Evolutionary conservation across 2,888 invertebrate genomes (phyloP).

Genomic region (Cetonia aurata): DNA sequence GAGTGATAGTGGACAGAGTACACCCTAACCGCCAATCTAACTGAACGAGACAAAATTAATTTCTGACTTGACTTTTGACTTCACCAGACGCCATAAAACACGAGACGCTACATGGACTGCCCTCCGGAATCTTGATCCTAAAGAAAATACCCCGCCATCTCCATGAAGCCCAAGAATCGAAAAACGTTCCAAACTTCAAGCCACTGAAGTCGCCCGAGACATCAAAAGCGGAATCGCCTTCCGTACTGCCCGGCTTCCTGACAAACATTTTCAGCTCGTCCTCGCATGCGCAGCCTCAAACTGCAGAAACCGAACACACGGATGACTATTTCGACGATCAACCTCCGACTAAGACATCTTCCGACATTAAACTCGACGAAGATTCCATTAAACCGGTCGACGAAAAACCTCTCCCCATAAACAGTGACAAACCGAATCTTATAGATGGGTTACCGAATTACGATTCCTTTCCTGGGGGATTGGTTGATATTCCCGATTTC

Average conservation of each 20-base stretch:
- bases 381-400: slow-evolving; percentile 6
- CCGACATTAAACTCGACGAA: slow-evolving; percentile 2
- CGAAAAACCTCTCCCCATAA: background rate
- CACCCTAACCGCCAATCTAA: no score
- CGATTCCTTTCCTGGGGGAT: background rate
- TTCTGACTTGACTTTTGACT: slow-evolving; percentile 53
- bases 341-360: slow-evolving; percentile 10
- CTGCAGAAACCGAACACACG: background rate
- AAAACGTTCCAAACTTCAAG: slow-evolving; percentile 56
- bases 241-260: slow-evolving; percentile 26
- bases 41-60: background rate
- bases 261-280: slow-evolving; percentile 36
- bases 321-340: background rate
- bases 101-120: slow-evolving; percentile 54
- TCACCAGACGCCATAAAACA: slow-evolving; percentile 55
- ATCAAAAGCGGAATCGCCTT: background rate
- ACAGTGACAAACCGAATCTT: background rate
- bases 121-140: slow-evolving; percentile 62
- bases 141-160: slow-evolving; percentile 60
- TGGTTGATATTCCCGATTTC: slow-evolving; percentile 29
- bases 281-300: slow-evolving; percentile 42
- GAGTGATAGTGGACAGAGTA: no score
- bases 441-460: slow-evolving; percentile 7
- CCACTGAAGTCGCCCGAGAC: slow-evolving; percentile 49
- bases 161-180: slow-evolving; percentile 45